Evolutionary conservation across 2,797 vertebrate species (phyloP), one percentile per base, ranked within the genome.

Genomic region (Rhodeus uyekii): DNA sequence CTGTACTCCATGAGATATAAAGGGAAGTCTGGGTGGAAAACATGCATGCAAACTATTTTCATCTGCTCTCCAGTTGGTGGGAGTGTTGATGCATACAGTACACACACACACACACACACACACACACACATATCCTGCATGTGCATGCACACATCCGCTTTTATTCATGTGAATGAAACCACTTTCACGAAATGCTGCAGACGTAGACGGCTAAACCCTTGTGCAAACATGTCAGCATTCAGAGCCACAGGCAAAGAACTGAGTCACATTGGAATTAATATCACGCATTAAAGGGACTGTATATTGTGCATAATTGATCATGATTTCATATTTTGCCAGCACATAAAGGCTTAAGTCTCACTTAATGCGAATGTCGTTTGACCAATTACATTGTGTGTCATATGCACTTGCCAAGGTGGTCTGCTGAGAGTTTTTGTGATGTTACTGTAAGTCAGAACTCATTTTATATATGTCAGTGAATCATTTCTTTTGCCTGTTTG

Each of bases 31-130:
- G 34, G 24, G 63, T 29, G 48, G 24, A 55, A 65, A 7, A 68
- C 18, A 38, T 55, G 16, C 32, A 16, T 36, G n/a, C 16, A 36
- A 19, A 72, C 42, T 46, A 8, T 34, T 75, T 73, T 74, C 80
- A 65, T 18, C 50, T 60, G 42, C 46, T 71, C 32, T 80, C 81
- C 76, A 80, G 76, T 85, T 42, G 81, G 84, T 76, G 76, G 71
- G 81, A 74, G 63, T 86, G 50, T 80, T 83, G 77, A 78, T 78
- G 38, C 67, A 64, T 36, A 19, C 18, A 29, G 2, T 6, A 22
- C 9, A 7, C 14, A 61, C 58, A 32, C 14, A 69, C 24, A 5
- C 64, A 24, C 64, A 27, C 22, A 24, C 36, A 4, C 64, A 39
- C 39, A 2, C 38, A 42, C 14, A 44, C n/a, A n/a, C n/a, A n/a